A percentile compares a stretch with the other conserved stretches of the same genome.
Evolutionary conservation across 2,797 vertebrate species (phyloP).

Genomic region (Gallinago solitaria): DNA sequence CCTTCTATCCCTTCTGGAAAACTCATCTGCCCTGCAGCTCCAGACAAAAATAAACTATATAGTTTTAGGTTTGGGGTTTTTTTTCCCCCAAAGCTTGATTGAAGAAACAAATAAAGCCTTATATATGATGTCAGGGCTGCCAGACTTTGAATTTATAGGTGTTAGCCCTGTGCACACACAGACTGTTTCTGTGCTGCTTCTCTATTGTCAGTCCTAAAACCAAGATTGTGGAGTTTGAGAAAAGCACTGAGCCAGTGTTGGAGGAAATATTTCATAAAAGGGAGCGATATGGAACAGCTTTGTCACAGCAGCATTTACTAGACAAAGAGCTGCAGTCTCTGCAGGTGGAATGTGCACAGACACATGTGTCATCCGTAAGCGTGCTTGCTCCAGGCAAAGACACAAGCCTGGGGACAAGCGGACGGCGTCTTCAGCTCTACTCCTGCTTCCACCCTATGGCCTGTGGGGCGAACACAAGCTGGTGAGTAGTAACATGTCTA

Average conservation of each 20-base stretch:
- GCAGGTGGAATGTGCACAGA: neutral
- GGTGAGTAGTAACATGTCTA: neutral
- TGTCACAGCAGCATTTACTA: constrained; percentile 36
- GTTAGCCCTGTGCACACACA: neutral
- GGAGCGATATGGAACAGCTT: constrained; percentile 26
- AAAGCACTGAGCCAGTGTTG: neutral
- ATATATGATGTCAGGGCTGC: neutral
- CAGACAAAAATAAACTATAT: constrained; percentile 56
- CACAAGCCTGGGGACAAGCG: neutral
- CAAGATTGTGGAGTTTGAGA: neutral
- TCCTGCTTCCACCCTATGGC: neutral
- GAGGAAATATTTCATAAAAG: constrained; percentile 12
- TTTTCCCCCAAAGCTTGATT: neutral
- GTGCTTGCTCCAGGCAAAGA: neutral
- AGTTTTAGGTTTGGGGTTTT: neutral
- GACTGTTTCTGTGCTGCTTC: neutral
- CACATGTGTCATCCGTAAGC: neutral
- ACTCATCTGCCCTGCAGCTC: constrained; percentile 58
- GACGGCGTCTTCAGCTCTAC: neutral
- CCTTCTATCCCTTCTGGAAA: constrained; percentile 60
- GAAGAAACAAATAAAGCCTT: constrained; percentile 16
- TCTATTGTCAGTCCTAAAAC: neutral
- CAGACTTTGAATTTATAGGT: neutral
- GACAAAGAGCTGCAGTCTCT: constrained; percentile 51
- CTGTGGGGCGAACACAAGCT: neutral